phyloP scores from a whole-genome alignment of 2,797 vertebrate species.

The Pipistrellus kuhlii region DNA sequence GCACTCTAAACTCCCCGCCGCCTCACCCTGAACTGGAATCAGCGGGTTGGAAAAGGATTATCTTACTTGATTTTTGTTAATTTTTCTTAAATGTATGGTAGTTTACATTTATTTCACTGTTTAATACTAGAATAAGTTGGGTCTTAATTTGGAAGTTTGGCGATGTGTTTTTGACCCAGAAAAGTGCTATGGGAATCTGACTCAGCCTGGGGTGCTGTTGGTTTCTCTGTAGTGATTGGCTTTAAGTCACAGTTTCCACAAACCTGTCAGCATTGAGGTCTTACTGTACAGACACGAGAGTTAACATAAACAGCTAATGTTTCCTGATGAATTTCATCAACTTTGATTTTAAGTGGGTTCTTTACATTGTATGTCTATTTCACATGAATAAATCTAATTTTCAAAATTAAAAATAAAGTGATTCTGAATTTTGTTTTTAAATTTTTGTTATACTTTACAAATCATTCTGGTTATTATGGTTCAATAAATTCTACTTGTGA shows the following conservation, averaged over 20 bases:
- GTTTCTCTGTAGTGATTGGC: neutral
- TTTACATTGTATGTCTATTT: neutral
- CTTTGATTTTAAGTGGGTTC: slow-evolving; percentile 10
- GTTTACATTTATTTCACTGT: neutral
- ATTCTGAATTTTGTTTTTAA: neutral
- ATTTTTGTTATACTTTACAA: neutral
- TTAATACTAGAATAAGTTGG: too few species aligned
- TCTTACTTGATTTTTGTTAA: neutral
- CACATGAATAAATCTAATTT: neutral
- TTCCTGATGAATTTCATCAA: neutral
- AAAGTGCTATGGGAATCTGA: too few species aligned
- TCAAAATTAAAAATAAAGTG: neutral
- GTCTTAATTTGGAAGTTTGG: neutral
- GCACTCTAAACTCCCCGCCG: too few species aligned
- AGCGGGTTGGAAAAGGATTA: neutral
- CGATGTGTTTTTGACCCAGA: too few species aligned
- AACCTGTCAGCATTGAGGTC: neutral
- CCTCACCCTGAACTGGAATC: neutral
- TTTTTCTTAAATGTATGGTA: neutral
- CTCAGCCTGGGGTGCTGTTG: accelerated
- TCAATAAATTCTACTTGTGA: neutral
- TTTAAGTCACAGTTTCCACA: neutral
- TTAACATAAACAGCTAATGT: neutral
- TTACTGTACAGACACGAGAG: neutral
- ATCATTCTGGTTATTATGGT: neutral